Base-by-base conservation (phyloP, 2,888 invertebrate species). In the Brachypalpus laphriformis region DNA sequence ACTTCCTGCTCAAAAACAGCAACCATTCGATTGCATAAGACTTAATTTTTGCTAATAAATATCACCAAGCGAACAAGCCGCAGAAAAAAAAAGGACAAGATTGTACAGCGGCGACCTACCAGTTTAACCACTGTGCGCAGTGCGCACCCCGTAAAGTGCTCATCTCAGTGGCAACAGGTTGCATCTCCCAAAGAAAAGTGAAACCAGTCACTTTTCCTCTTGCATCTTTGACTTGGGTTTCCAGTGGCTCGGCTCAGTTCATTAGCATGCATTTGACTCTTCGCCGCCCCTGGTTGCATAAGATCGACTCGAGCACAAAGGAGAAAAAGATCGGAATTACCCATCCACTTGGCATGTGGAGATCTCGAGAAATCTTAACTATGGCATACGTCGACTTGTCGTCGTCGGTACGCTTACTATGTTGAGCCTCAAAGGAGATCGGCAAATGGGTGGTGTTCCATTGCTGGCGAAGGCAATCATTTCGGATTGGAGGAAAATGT, bases 241-340 rank as follows among this genome's bases (percentile, higher is more conserved):
- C 80, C 49, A 61, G 14, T 9, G n/a, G 18, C 49, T 11, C 57
- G 57, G 31, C 9, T 66, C 59, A 40, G 83, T 83, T 83, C 80
- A 83, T 83, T 83, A 80, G 80, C 80, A 83, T 80, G 66, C 45
- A 74, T 80, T 80, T 83, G 83, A 83, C 80, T 80, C 80, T 37
- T 66, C 28, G 31, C 71, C 70, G 18, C 81, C 81, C 75, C 42
- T 34, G 20, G 34, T 85, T 85, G 45, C 81, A 61, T 76, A 85
- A 82, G 65, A 71, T 28, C 9, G 16, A 16, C 47, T 16, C 56
- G 14, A 22, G 28, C 42, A 9, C 47, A 63, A 22, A 45, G 31
- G 11, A 25, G 28, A 40, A 65, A 71, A 56, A 56, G 54, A 51
- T 51, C 57, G 49, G 54, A 75, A 81, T 74, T 76, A 70, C 63